Conservation (phyloP, 2,797 vertebrate species). For the Scleropages formosus region DNA sequence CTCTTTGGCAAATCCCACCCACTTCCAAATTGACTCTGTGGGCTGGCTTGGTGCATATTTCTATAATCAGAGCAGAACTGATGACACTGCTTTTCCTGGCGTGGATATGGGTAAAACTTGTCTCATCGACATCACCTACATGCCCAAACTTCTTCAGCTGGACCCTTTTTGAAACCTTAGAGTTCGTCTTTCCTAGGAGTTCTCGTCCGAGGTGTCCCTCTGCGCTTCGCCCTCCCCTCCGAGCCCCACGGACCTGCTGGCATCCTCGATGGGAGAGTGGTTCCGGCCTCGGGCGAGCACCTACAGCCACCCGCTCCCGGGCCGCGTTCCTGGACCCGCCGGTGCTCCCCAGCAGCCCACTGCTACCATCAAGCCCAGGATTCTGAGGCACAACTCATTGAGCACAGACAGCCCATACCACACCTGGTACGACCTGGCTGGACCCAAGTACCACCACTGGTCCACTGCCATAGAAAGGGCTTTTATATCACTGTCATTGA, state of each 20-base stretch:
- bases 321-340: neutral
- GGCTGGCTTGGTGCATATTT: neutral
- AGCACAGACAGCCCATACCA: constrained; percentile 72
- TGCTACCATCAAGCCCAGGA: constrained; percentile 55
- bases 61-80: neutral
- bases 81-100: neutral
- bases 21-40: too few species aligned
- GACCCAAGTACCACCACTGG: too few species aligned
- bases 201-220: neutral
- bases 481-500: too few species aligned
- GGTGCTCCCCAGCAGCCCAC: constrained; percentile 45
- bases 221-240: neutral
- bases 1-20: neutral
- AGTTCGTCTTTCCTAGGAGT: constrained; percentile 52
- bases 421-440: constrained; percentile 65
- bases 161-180: neutral
- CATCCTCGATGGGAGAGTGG: constrained; percentile 54
- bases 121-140: neutral
- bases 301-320: constrained; percentile 60
- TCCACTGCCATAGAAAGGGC: too few species aligned
- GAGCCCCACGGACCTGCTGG: constrained; percentile 46
- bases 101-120: neutral
- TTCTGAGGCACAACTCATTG: constrained; percentile 77
- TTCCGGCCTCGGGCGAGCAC: constrained; percentile 74
- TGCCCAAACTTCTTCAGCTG: neutral